Base-by-base conservation (phyloP, 92 coral and sea anemone species). In the Epizoanthus stellaris region DNA sequence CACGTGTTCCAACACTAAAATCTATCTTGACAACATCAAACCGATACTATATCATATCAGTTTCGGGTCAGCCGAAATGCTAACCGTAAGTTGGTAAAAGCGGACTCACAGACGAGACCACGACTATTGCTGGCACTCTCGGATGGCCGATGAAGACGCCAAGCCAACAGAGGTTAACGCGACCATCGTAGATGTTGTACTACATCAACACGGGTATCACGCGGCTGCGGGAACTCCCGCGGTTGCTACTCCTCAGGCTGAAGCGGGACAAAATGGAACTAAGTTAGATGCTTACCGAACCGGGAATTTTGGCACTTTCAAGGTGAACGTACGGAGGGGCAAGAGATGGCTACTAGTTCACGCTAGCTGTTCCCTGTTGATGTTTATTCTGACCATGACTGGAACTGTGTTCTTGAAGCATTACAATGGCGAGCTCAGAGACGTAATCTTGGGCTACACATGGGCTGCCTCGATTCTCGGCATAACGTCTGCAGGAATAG, bases 391-490 rank as follows among this genome's bases (percentile, higher is more conserved):
- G 5, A 75, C 80, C 20, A 40, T 75, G 12, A 75, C 6, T 16
- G 80, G 52, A 12, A 75, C 66, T 13, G 63, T 15, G 6, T 57
- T 75, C 3, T 53, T 54, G 1, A 57, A 75, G 62, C 65, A 75
- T 40, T 75, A 75, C 49, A 75, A 20, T 30, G 23, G 16, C 13
- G 20, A 13, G 0, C 36, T 75, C 2, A 75, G 16, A 53, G 16
- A 36, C 12, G 47, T 13, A 15, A 40, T 34, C 9, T 47, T 75
- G 17, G 80, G 25, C 1, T 75, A 34, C 47, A 57, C 64, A 2
- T 75, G 80, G 80, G 39, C 11, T 15, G 67, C 80, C n/a, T 56
- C 80, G n/a, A 5, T 56, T 57, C 80, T 75, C 14, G 80, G 67
- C 0, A 66, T 57, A 14, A 57, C 52, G 17, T 75, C 80, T 5